These are phyloP conservation scores for Tiphia femorata DNA, from an alignment of 2,888 invertebrate species.

Conservation along the genomic window DNA sequence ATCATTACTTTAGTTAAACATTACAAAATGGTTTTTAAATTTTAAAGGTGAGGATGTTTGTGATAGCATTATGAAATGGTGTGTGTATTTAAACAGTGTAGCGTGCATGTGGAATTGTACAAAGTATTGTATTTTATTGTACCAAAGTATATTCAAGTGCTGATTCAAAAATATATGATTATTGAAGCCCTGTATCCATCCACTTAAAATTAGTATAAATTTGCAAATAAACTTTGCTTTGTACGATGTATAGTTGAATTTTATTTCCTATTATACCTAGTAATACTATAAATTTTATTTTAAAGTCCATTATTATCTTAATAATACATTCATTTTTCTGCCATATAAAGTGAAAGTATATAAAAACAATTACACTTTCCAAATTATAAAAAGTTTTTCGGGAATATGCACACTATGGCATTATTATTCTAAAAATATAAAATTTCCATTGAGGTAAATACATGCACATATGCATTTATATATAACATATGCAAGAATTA, in stretches of 20 bases:
- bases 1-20: too few relatives aligned
- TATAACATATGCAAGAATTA: not conserved
- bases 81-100: too few relatives aligned
- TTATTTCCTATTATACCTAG: slow-evolving; percentile 10
- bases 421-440: too few relatives aligned
- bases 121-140: not conserved
- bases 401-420: too few relatives aligned
- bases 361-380: too few relatives aligned
- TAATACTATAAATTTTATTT: slow-evolving; percentile 2
- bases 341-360: too few relatives aligned
- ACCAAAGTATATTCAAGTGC: slow-evolving; percentile 1
- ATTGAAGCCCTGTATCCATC: slow-evolving; percentile 9
- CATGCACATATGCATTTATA: too few relatives aligned
- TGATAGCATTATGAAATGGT: too few relatives aligned
- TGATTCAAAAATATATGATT: slow-evolving; percentile 1
- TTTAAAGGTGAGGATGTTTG: too few relatives aligned
- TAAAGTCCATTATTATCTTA: slow-evolving; percentile 14
- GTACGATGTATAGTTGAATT: slow-evolving; percentile 8
- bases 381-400: not conserved
- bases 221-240: slow-evolving; percentile 25
- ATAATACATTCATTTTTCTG: too few relatives aligned
- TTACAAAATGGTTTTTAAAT: too few relatives aligned
- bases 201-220: slow-evolving; percentile 2
- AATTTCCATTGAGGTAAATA: too few relatives aligned
- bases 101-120: not conserved